Conservation (phyloP, 2,888 invertebrate species). For the Byasa hedistus region DNA sequence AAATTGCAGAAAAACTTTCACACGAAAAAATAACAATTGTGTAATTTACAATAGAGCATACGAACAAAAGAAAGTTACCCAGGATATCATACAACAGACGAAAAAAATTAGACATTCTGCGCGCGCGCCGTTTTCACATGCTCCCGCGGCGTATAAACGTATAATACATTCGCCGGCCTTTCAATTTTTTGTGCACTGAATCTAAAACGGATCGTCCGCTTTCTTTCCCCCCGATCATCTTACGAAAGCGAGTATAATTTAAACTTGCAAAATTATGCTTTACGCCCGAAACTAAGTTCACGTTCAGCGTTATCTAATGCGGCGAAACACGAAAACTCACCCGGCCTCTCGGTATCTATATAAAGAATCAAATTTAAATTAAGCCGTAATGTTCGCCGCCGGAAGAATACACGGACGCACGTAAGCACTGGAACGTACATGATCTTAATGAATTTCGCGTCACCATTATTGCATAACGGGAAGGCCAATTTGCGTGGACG, state of each 20-base stretch:
- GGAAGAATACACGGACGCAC: not conserved
- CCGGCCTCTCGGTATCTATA: constrained; percentile 35
- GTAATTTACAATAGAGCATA: constrained; percentile 20
- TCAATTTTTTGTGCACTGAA: constrained; percentile 51
- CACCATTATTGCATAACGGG: constrained; percentile 58
- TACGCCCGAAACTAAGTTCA: constrained; percentile 1
- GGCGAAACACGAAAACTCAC: not conserved
- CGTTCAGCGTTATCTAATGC: constrained; percentile 13
- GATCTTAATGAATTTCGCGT: constrained; percentile 51
- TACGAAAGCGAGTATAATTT: constrained; percentile 43
- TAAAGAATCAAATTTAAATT: constrained; percentile 56
- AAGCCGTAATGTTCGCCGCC: constrained; percentile 45
- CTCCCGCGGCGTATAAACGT: constrained; percentile 49
- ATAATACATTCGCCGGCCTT: constrained; percentile 55
- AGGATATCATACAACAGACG: constrained; percentile 30
- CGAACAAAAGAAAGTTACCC: constrained; percentile 27
- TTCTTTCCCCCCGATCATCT: constrained; percentile 43
- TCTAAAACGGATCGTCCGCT: constrained; percentile 51
- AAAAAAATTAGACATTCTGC: constrained; percentile 50
- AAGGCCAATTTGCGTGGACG: constrained; percentile 37
- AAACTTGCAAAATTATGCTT: constrained; percentile 11
- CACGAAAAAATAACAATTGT: constrained; percentile 10
- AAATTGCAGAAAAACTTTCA: constrained; percentile 11
- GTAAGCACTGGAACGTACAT: constrained; percentile 8
- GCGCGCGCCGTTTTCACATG: constrained; percentile 65